A percentile compares a stretch with the other conserved stretches of the same genome.
These are phyloP conservation scores for Drosophila nebulosa DNA, from an alignment of 1,140 invertebrate genomes.

Conservation along the genomic window DNA sequence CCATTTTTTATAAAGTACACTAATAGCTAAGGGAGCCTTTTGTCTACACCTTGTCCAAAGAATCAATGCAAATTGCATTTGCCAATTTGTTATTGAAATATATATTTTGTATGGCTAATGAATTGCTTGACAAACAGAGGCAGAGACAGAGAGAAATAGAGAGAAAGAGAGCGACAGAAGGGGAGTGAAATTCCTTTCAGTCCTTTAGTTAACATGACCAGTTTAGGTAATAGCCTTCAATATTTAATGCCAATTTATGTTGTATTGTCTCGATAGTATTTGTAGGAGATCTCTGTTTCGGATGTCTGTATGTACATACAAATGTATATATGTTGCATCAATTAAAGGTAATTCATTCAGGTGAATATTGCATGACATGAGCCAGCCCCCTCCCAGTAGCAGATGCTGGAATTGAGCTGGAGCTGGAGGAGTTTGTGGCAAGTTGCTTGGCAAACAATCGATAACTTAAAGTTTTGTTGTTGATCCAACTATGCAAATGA, in stretches of 20 bases:
- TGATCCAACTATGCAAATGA: neutral
- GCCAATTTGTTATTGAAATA: conserved; percentile 69
- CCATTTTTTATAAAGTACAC: conserved; percentile 42
- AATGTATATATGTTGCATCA: conserved; percentile 51
- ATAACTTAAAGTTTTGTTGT: conserved; percentile 33
- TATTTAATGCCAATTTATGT: conserved; percentile 76
- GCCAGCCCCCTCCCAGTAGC: neutral
- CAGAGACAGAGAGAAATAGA: conserved; percentile 27
- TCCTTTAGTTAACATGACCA: conserved; percentile 26
- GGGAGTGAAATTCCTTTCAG: conserved; percentile 4
- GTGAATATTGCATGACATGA: conserved; percentile 66
- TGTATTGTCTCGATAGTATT: conserved; percentile 39
- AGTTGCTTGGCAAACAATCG: conserved; percentile 12
- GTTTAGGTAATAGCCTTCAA: conserved; percentile 65
- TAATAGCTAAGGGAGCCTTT: conserved; percentile 24
- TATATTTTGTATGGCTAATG: conserved; percentile 62
- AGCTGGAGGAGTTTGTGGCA: neutral
- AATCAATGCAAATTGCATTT: conserved; percentile 54
- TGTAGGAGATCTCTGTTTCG: conserved; percentile 16
- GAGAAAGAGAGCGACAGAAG: neutral
- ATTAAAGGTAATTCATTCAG: conserved; percentile 77
- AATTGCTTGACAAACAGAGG: conserved; percentile 47
- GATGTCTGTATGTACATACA: conserved; percentile 5
- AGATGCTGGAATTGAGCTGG: neutral
- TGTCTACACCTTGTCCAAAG: conserved; percentile 2